phyloP scores from a whole-genome alignment of 2,797 vertebrate genomes.

The Nothura maculosa region DNA sequence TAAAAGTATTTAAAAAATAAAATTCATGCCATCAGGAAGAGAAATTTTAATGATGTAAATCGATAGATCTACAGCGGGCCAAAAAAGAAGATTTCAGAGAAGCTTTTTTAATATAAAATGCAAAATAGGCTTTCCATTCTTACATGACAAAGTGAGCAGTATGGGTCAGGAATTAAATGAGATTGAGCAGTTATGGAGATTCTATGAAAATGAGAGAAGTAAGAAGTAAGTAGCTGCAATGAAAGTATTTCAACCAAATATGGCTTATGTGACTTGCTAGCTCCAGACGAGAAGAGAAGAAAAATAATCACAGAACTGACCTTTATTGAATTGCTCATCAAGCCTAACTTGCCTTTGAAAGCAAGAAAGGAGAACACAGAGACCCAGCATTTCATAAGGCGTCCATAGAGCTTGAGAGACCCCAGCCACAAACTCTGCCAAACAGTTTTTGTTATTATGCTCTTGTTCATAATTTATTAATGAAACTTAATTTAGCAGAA shows the following conservation, averaged over 20 bases:
- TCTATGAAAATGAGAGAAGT: background rate
- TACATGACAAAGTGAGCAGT: background rate
- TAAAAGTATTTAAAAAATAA: background rate
- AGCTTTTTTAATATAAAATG: background rate
- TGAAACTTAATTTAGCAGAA: background rate
- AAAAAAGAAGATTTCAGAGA: background rate
- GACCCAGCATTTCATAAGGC: background rate
- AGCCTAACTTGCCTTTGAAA: background rate
- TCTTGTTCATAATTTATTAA: background rate
- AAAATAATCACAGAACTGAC: background rate
- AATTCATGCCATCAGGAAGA: background rate
- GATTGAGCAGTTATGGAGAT: background rate
- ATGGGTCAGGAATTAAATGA: background rate
- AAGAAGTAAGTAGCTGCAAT: background rate
- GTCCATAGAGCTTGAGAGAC: rapidly evolving
- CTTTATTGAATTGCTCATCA: slow-evolving; percentile 2
- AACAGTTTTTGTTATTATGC: background rate
- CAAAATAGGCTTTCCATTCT: background rate
- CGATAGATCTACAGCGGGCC: background rate
- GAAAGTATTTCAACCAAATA: background rate
- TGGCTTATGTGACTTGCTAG: background rate
- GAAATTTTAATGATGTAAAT: background rate
- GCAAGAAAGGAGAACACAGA: rapidly evolving
- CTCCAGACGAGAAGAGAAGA: background rate
- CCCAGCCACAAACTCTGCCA: background rate